These are phyloP conservation scores for Montipora capricornis DNA, from an alignment of 64 coral and sea anemone genomes.

Conservation along the genomic window DNA sequence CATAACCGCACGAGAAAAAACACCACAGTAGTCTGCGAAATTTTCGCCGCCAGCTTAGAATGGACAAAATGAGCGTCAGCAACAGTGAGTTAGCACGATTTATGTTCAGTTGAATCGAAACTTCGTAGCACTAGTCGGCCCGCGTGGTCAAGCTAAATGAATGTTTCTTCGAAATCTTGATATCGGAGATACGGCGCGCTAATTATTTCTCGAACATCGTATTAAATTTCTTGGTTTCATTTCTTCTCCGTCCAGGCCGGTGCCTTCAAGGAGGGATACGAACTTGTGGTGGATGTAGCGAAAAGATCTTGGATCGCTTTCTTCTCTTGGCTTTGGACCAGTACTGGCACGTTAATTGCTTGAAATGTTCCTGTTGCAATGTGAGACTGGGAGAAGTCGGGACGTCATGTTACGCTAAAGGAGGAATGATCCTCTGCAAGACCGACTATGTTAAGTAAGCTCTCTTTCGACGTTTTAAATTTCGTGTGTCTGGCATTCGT, in stretches of 20 bases:
- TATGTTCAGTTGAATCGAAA: constrained; percentile 34
- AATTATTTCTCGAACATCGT: not conserved
- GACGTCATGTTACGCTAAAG: constrained; percentile 90
- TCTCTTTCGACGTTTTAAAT: constrained; percentile 25
- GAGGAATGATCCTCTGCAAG: constrained; percentile 94
- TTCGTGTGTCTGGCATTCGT: constrained; percentile 36
- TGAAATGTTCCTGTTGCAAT: constrained; percentile 92
- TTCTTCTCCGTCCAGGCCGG: constrained; percentile 59
- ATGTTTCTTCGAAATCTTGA: not conserved
- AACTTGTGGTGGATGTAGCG: constrained; percentile 84
- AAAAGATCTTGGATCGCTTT: constrained; percentile 92
- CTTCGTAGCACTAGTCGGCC: not conserved
- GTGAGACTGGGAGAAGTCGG: constrained; percentile 90
- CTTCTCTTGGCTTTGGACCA: constrained; percentile 89
- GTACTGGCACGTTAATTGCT: constrained; percentile 91
- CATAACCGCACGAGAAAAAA: constrained; percentile 26
- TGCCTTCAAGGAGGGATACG: constrained; percentile 70
- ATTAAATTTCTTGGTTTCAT: not conserved
- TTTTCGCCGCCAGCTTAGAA: constrained; percentile 27
- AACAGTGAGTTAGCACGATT: constrained; percentile 37
- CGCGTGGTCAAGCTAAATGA: not conserved
- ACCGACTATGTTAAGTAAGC: constrained; percentile 92
- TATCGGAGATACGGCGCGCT: not conserved
- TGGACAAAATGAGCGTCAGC: constrained; percentile 17
- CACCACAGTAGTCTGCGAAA: not conserved